Percentiles rank a stretch among this genome's conserved stretches.
These are phyloP conservation scores for Spisula subtruncata DNA, from an alignment of 2,888 invertebrate genomes.

Conservation along the genomic window DNA sequence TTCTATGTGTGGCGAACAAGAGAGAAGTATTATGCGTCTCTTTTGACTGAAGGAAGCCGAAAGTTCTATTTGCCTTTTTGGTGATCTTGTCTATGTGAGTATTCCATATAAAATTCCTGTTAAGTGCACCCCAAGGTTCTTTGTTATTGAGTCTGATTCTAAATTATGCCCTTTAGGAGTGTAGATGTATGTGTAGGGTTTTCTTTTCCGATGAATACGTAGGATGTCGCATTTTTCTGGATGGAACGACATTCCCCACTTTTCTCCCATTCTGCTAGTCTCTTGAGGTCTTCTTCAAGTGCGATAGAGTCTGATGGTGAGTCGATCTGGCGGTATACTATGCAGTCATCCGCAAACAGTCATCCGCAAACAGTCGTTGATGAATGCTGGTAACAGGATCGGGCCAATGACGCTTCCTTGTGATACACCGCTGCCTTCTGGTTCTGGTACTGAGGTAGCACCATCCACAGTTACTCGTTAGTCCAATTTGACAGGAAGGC, in stretches of 20 bases:
- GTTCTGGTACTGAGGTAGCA: slow-evolving; percentile 29
- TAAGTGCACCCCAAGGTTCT: neutral
- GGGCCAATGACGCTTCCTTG: neutral
- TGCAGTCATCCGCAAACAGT: neutral
- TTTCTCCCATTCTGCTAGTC: neutral
- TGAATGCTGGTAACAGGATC: no score
- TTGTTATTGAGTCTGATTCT: neutral
- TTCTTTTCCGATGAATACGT: neutral
- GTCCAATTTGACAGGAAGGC: neutral
- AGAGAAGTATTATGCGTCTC: neutral
- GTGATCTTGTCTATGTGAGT: neutral
- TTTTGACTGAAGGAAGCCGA: neutral
- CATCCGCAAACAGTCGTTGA: neutral
- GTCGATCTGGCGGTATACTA: neutral
- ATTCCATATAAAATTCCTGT: no score
- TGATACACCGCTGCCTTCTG: neutral
- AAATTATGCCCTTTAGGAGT: neutral
- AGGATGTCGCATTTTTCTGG: neutral
- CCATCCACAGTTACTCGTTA: slow-evolving; percentile 47
- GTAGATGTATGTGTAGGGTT: neutral
- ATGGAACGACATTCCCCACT: neutral
- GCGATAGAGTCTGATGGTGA: neutral
- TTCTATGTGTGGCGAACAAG: neutral
- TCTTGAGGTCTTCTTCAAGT: neutral
- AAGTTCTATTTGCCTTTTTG: neutral